Conservation (phyloP, 2,888 invertebrate genomes). For the Galeopsomyia nigrocyanea region DNA sequence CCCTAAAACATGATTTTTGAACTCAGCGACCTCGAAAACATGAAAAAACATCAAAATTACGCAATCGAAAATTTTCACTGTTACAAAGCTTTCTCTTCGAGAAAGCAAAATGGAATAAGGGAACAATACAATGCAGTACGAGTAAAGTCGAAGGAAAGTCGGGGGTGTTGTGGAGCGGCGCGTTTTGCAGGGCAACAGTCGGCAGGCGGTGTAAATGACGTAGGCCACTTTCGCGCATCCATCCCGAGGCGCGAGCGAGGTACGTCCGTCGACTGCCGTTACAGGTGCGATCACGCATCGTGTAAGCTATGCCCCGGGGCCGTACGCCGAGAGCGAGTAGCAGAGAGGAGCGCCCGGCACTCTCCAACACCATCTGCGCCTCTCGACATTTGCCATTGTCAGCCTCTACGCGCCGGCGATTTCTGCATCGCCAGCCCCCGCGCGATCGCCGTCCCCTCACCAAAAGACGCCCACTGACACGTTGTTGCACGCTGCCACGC, state of each 20-base stretch:
- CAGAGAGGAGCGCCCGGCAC: not conserved
- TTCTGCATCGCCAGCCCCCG: slow-evolving; percentile 15
- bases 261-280: slow-evolving; percentile 42
- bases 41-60: too few relatives aligned
- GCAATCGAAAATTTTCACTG: too few relatives aligned
- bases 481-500: slow-evolving; percentile 27
- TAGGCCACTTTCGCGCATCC: slow-evolving; percentile 9
- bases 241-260: slow-evolving; percentile 2
- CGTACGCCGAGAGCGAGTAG: too few relatives aligned
- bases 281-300: slow-evolving; percentile 43
- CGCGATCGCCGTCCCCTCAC: too few relatives aligned
- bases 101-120: too few relatives aligned
- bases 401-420: slow-evolving; percentile 19
- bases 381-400: slow-evolving; percentile 42
- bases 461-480: not conserved
- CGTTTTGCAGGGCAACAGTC: slow-evolving; percentile 3
- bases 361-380: not conserved
- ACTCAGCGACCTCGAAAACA: too few relatives aligned
- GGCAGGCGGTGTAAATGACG: slow-evolving; percentile 27
- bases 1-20: too few relatives aligned
- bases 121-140: too few relatives aligned
- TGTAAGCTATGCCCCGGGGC: slow-evolving; percentile 1
- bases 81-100: too few relatives aligned
- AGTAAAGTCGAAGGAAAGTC: too few relatives aligned
- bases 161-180: too few relatives aligned